phyloP scores from a whole-genome alignment of 2,888 invertebrate genomes.

The Stenolophus ochropezus region DNA sequence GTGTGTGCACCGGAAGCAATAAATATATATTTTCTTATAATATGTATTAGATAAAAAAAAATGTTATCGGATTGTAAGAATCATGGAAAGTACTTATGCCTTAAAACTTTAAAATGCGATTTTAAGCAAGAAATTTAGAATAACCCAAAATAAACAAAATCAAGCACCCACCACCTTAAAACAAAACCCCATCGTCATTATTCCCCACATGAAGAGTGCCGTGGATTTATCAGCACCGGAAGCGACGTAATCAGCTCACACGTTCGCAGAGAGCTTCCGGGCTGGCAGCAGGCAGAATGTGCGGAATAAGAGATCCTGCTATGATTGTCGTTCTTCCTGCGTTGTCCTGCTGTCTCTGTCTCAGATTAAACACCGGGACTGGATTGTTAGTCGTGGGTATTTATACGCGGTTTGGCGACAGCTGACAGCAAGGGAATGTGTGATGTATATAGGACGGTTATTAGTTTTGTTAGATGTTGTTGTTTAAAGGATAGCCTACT shows the following conservation, averaged over 20 bases:
- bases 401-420: not conserved
- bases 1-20: too few species aligned
- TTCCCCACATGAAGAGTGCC: conserved; percentile 15
- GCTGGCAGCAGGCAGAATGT: conserved; percentile 9
- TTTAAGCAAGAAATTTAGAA: not conserved
- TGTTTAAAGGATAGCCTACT: too few species aligned
- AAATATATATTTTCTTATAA: too few species aligned
- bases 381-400: not conserved
- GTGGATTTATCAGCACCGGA: conserved; percentile 12
- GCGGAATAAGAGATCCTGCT: not conserved
- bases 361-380: conserved; percentile 19
- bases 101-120: too few species aligned
- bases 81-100: too few species aligned
- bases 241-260: conserved; percentile 20
- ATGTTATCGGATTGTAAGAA: too few species aligned
- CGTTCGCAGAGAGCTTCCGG: conserved; percentile 3
- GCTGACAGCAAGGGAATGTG: too few species aligned
- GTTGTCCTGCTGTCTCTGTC: not conserved
- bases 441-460: too few species aligned
- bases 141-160: not conserved
- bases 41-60: too few species aligned
- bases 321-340: not conserved
- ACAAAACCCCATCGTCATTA: not conserved
- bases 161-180: not conserved
- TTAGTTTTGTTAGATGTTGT: too few species aligned